Evolutionary conservation across 2,797 vertebrate species (phyloP).

Genomic region (Agapornis canus): DNA sequence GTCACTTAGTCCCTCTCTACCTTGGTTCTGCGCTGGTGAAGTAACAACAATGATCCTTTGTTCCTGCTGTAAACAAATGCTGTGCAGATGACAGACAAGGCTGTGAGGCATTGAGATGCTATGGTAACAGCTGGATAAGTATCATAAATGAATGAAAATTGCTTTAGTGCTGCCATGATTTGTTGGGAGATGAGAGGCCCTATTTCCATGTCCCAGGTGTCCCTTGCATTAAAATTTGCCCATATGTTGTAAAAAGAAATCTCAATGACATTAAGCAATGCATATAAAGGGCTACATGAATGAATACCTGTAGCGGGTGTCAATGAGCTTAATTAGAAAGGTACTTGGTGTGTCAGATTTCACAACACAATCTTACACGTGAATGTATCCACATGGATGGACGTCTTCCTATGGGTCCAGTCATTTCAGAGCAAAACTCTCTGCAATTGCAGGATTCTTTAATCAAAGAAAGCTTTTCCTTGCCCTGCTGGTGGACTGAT

Average conservation of each 20-base stretch:
- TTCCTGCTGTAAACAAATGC: background rate
- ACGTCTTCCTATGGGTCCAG: background rate
- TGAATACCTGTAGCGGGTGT: background rate
- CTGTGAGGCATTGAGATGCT: background rate
- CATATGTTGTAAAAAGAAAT: fast-evolving
- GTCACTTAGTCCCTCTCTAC: background rate
- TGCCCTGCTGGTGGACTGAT: fast-evolving
- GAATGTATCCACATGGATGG: fast-evolving
- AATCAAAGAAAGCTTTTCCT: background rate
- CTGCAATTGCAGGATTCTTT: background rate
- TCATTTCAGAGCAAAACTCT: background rate
- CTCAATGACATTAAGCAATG: fast-evolving
- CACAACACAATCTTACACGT: background rate
- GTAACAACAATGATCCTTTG: background rate
- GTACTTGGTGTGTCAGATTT: background rate
- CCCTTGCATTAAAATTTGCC: background rate
- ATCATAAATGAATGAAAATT: background rate
- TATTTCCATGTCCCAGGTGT: background rate
- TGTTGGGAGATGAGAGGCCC: background rate
- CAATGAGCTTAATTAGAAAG: background rate
- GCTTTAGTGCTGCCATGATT: background rate
- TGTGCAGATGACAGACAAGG: background rate
- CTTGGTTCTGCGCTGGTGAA: background rate
- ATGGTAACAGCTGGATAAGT: background rate
- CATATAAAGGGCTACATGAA: fast-evolving